Evolutionary conservation across 2,113 vertebrate species (phyloP), one percentile per base, ranked within the genome.

Genomic region (Miniopterus natalensis): DNA sequence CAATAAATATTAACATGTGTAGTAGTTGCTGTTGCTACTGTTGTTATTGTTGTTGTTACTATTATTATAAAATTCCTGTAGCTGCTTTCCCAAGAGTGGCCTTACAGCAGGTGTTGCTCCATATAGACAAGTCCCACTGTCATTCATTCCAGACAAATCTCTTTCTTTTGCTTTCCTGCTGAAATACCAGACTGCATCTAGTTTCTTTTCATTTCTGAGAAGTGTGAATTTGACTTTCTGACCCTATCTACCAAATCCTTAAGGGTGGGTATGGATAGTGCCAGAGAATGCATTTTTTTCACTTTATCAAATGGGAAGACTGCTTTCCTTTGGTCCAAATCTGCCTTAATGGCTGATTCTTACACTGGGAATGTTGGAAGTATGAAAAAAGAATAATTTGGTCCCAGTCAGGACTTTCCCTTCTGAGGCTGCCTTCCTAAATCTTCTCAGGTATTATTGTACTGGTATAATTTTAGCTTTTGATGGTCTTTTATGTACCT

Each of bases 141-240:
- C 23, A 13, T 74, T 92, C 25, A 10, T 80, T 88, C 15, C 7
- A 40, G 29, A 4, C 11, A 47, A 93, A 63, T 65, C 29, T 49
- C 51, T 75, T 81, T 73, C 11, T 42, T 93, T 66, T 63, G 27
- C 63, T 23, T 74, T 61, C 49, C 42, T 78, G 12, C 29, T 55
- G 40, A 77, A 89, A 90, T 63, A 66, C 0, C 4, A 3, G 31
- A 4, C 40, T 53, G 6, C 17, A 5, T 71, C 55, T 80, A 36
- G 0, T 77, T 95, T 45, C 29, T 71, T 85, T 84, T 59, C 55
- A 77, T 95, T 93, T 47, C 14, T 61, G 40, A 77, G 59, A 70
- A 90, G 65, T 92, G 31, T 86, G 36, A 81, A 74, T 87, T 73
- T 78, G 29, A 23, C 27, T n/a, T 71, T 91, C 27, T 84, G 42